Evolutionary conservation across 2,113 vertebrate species (phyloP).

Genomic region (Capreolus pygargus): DNA sequence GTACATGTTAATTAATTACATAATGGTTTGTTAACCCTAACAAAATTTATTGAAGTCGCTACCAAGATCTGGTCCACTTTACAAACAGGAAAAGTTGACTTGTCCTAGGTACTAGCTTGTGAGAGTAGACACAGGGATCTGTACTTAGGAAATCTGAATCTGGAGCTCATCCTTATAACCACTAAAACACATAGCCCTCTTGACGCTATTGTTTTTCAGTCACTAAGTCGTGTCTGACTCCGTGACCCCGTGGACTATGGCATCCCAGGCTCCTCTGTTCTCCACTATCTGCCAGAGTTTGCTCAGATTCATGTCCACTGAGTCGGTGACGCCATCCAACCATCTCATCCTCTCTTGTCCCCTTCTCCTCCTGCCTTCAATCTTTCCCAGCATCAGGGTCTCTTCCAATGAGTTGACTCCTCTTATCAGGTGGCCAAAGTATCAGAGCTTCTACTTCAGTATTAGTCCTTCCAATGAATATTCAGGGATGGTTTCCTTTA

Average conservation of each 20-base stretch:
- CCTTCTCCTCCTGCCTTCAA: not conserved
- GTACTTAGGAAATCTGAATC: not conserved
- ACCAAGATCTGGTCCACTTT: not conserved
- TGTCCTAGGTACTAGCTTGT: not conserved
- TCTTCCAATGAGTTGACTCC: not conserved
- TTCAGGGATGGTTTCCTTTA: not conserved
- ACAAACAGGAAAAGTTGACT: not conserved
- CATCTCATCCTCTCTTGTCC: not conserved
- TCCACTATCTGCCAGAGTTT: not conserved
- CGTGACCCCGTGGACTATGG: not conserved
- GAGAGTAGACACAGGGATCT: too few relatives aligned
- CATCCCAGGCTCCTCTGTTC: not conserved
- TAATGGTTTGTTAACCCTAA: not conserved
- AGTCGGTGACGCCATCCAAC: not conserved
- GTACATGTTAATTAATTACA: not conserved
- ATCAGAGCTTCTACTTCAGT: not conserved
- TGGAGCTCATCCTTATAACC: not conserved
- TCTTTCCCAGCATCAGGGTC: not conserved
- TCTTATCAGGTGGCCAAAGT: not conserved
- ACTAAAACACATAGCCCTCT: not conserved
- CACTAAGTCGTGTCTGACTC: fast-evolving
- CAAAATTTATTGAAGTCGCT: not conserved
- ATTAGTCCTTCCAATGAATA: not conserved
- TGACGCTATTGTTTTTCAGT: not conserved
- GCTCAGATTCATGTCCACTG: not conserved